Conservation (phyloP, 2,797 vertebrate species). For the Hydrophis major region DNA sequence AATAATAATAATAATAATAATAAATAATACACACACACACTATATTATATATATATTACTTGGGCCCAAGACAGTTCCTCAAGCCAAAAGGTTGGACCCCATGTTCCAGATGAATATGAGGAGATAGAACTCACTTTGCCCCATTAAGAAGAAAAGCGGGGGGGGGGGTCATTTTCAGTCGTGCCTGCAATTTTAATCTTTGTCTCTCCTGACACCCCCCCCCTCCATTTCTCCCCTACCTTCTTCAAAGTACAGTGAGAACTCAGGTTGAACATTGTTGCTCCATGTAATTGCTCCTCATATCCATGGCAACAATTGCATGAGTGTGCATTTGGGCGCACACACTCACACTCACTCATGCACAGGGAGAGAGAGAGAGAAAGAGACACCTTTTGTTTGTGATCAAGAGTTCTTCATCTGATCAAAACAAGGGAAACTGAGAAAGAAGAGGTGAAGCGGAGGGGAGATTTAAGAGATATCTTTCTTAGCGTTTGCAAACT, state of each 20-base stretch:
- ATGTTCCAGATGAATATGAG: background rate
- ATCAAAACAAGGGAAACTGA: background rate
- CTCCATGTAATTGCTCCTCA: slow-evolving; percentile 54
- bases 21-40: background rate
- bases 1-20: no score
- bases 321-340: slow-evolving; percentile 40
- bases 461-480: background rate
- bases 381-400: slow-evolving; percentile 32
- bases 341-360: slow-evolving; percentile 47
- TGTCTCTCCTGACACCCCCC: background rate
- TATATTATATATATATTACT: background rate
- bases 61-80: background rate
- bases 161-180: background rate
- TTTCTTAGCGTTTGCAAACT: background rate
- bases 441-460: background rate
- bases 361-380: slow-evolving; percentile 58
- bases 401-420: slow-evolving; percentile 59
- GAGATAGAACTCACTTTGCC: background rate
- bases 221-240: background rate
- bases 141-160: background rate
- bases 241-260: slow-evolving; percentile 4
- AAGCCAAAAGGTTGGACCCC: background rate
- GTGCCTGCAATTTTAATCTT: background rate
- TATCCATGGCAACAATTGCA: slow-evolving; percentile 76
- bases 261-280: slow-evolving; percentile 50